Conservation (phyloP, 2,888 invertebrate genomes). For the Morpho helenor region DNA sequence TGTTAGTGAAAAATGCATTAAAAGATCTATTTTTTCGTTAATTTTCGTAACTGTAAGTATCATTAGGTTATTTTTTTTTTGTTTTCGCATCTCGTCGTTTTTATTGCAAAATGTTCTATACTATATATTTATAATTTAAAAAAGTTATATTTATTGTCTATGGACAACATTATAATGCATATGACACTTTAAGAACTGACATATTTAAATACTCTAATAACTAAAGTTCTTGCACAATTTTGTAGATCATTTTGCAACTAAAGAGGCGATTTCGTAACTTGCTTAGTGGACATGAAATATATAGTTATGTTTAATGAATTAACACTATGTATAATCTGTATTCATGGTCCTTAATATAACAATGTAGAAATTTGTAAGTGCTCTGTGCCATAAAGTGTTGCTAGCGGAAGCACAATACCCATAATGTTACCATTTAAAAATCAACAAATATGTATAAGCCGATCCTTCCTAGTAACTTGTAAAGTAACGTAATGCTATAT, state of each 20-base stretch:
- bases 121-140: neutral
- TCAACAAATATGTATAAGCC: constrained; percentile 40
- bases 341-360: constrained; percentile 73
- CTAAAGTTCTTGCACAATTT: too few relatives aligned
- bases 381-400: constrained; percentile 76
- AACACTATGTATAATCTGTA: constrained; percentile 3
- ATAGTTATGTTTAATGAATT: constrained; percentile 2
- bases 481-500: constrained; percentile 60
- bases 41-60: constrained; percentile 26
- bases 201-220: too few relatives aligned
- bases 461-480: constrained; percentile 58
- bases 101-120: constrained; percentile 6
- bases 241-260: neutral
- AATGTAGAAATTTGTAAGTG: constrained; percentile 55
- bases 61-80: constrained; percentile 30
- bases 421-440: constrained; percentile 70
- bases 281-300: constrained; percentile 33
- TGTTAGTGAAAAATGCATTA: constrained; percentile 26
- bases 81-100: constrained; percentile 10
- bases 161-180: too few relatives aligned
- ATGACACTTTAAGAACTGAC: too few relatives aligned
- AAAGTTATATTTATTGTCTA: neutral
- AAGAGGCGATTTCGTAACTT: constrained; percentile 11
- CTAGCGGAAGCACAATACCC: constrained; percentile 63
- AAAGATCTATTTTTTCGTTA: constrained; percentile 30